These are phyloP conservation scores for Drosophila obscura DNA, from an alignment of 1,140 invertebrate genomes.

Conservation along the genomic window DNA sequence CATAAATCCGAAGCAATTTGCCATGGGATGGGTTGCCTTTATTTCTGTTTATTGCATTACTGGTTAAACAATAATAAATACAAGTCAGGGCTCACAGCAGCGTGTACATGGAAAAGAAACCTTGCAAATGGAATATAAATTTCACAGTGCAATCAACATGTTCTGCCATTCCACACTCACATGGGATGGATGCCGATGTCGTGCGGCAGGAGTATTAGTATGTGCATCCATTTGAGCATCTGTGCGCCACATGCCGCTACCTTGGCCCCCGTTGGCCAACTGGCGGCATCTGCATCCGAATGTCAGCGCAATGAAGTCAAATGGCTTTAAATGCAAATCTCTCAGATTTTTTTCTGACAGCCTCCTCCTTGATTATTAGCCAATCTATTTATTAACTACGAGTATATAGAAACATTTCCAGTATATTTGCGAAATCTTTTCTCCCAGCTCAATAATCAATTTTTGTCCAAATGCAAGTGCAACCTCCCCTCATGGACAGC, in stretches of 20 bases:
- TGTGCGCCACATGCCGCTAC: conserved; percentile 66
- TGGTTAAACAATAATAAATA: conserved; percentile 60
- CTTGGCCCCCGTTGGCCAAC: conserved; percentile 34
- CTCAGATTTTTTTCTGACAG: conserved; percentile 3
- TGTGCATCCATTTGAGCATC: conserved; percentile 41
- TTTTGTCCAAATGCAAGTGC: conserved; percentile 40
- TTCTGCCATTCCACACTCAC: background rate
- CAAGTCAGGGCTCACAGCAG: conserved; percentile 31
- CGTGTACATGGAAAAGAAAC: conserved; percentile 11
- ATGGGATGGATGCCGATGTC: background rate
- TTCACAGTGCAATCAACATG: conserved; percentile 26
- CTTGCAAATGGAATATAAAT: conserved; percentile 28
- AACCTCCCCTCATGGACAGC: conserved; percentile 31
- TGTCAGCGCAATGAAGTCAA: conserved; percentile 51
- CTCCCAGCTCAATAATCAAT: conserved; percentile 3
- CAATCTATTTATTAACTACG: conserved; percentile 37
- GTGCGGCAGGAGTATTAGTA: background rate
- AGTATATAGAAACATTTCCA: conserved; percentile 6
- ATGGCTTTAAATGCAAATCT: conserved; percentile 33
- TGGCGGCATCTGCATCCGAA: conserved; percentile 38
- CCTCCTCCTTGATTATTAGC: background rate
- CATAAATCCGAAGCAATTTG: conserved; percentile 35
- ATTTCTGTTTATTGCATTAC: conserved; percentile 59
- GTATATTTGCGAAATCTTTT: conserved; percentile 33
- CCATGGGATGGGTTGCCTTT: conserved; percentile 33